These are phyloP conservation scores for Protula sp. DNA, from an alignment of 2,888 invertebrate genomes.

Conservation along the genomic window DNA sequence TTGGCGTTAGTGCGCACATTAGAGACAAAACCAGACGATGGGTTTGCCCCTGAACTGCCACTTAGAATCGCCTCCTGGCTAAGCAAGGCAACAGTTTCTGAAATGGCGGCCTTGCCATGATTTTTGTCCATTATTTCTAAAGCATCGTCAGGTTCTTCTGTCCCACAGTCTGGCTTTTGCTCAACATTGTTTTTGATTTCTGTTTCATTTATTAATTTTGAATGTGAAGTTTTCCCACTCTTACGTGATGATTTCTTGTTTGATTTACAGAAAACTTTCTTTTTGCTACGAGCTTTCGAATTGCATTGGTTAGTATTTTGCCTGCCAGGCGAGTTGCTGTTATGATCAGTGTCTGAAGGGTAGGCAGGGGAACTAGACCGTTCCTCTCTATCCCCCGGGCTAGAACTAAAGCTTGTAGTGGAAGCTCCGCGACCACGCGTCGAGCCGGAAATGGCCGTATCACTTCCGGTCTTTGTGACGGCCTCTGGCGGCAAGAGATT, in stretches of 20 bases:
- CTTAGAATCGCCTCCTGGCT: neutral
- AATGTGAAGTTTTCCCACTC: neutral
- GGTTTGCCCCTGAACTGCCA: neutral
- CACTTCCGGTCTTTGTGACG: conserved; percentile 16
- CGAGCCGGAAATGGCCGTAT: neutral
- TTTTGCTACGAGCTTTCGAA: neutral
- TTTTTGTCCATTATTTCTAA: too few species aligned
- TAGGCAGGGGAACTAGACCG: conserved; percentile 87
- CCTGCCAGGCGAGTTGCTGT: conserved; percentile 27
- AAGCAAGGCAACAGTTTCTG: neutral
- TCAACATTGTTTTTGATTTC: neutral
- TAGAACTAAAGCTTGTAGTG: conserved; percentile 13
- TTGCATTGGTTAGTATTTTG: neutral
- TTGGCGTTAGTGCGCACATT: neutral
- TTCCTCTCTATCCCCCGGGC: conserved; percentile 63
- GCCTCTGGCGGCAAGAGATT: conserved; percentile 12
- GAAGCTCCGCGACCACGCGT: conserved; percentile 1
- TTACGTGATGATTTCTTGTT: conserved; percentile 3
- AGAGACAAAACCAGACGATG: neutral
- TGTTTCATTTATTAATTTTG: neutral
- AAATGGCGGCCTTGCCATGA: neutral
- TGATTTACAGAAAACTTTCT: conserved; percentile 1
- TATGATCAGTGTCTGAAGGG: conserved; percentile 82
- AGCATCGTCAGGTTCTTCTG: neutral
- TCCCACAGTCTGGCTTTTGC: too few species aligned